These are phyloP conservation scores for Corythaixoides concolor DNA, from an alignment of 2,113 vertebrate species.

Conservation along the genomic window DNA sequence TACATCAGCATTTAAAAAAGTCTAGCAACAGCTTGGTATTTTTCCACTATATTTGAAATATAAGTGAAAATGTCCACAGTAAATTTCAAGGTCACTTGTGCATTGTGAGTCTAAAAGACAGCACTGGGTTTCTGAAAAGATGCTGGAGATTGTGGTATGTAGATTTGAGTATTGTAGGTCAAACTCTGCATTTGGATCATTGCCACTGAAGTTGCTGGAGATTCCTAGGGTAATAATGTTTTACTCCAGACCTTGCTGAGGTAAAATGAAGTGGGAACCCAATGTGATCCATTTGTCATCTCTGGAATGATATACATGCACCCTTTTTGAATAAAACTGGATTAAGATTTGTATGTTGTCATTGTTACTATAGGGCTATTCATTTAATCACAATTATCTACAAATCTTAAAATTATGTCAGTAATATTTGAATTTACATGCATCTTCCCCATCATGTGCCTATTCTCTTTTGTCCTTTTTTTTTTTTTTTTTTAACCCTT, in stretches of 20 bases:
- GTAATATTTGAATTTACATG: neutral
- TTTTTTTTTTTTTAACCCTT: neutral
- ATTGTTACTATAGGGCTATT: neutral
- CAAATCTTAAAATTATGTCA: neutral
- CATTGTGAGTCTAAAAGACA: neutral
- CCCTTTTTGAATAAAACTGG: neutral
- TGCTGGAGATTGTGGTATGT: neutral
- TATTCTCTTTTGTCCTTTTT: fast-evolving
- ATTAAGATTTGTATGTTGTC: neutral
- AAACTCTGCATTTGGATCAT: neutral
- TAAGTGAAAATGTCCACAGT: neutral
- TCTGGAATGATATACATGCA: neutral
- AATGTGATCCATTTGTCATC: neutral
- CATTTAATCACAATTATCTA: neutral
- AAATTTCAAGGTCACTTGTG: neutral
- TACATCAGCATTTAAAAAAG: neutral
- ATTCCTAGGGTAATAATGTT: neutral
- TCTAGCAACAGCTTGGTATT: neutral
- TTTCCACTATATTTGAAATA: neutral
- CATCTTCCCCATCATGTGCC: neutral
- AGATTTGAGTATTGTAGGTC: neutral
- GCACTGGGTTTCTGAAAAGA: neutral
- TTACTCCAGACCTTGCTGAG: neutral
- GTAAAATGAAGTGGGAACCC: neutral
- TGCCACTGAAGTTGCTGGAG: neutral